A percentile compares a stretch with the other conserved stretches of the same genome.
Evolutionary conservation across 2,797 vertebrate species (phyloP).

Genomic region (Parauchenoglanis punctatus): DNA sequence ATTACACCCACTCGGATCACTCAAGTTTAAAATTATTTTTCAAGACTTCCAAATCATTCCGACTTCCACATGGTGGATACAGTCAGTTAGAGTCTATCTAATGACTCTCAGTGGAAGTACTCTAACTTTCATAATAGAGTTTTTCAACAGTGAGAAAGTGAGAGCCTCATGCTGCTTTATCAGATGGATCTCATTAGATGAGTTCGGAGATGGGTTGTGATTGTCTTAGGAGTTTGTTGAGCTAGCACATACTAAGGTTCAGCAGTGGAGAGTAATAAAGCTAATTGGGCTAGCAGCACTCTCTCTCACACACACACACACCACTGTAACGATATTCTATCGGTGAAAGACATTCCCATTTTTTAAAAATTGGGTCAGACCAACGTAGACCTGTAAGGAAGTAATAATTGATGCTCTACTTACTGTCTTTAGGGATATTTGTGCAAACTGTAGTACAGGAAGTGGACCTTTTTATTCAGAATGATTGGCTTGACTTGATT

Average conservation of each 20-base stretch:
- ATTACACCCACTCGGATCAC: not conserved
- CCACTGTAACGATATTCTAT: not conserved
- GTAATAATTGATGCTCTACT: conserved; percentile 30
- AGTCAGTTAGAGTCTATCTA: not conserved
- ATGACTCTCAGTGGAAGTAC: too few species aligned
- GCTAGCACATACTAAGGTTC: not conserved
- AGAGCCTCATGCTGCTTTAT: not conserved
- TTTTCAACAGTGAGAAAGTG: not conserved
- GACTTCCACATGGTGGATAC: not conserved
- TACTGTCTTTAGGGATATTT: conserved; percentile 2
- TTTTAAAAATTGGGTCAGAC: conserved; percentile 47
- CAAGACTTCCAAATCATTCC: not conserved
- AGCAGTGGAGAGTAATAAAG: not conserved
- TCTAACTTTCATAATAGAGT: not conserved
- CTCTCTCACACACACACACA: not conserved
- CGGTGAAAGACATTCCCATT: conserved; percentile 30
- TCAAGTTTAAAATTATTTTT: not conserved
- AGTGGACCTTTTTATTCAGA: not conserved
- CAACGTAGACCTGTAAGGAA: conserved; percentile 24
- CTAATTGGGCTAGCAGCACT: conserved; percentile 27
- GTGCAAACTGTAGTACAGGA: not conserved
- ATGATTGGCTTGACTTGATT: not conserved
- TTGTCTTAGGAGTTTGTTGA: not conserved
- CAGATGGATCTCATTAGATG: not conserved
- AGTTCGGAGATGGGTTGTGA: not conserved